A percentile compares a stretch with the other conserved stretches of the same genome.
phyloP scores from a whole-genome alignment of 2,113 vertebrate species.

The Poeciliopsis turrubarensis region DNA sequence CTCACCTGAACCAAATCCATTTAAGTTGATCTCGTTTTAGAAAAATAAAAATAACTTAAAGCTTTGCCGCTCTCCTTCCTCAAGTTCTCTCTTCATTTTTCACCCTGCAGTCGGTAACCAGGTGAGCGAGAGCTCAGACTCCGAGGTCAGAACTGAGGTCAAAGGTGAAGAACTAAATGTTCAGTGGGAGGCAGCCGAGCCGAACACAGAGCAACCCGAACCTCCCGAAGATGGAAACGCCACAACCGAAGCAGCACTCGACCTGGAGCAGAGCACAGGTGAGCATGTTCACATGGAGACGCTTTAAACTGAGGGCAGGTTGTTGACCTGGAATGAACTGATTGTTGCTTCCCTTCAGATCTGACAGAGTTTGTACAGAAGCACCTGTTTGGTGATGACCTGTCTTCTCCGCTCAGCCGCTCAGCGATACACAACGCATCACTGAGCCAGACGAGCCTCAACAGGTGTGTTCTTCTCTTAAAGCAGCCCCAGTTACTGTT shows the following conservation, averaged over 20 bases:
- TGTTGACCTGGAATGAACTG: not conserved
- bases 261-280: conserved; percentile 70
- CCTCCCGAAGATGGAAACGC: conserved; percentile 17
- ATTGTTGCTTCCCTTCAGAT: conserved; percentile 52
- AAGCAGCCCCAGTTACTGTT: not conserved
- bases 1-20: no score
- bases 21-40: no score
- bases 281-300: no score
- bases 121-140: conserved; percentile 17
- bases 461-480: conserved; percentile 51
- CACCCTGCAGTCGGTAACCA: conserved; percentile 32
- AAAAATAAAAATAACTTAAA: no score
- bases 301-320: not conserved
- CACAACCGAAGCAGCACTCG: conserved; percentile 17
- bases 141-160: conserved; percentile 11
- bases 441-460: conserved; percentile 30
- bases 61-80: not conserved
- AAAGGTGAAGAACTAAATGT: not conserved
- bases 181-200: conserved; percentile 14
- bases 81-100: not conserved
- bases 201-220: conserved; percentile 9
- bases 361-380: conserved; percentile 78
- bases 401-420: conserved; percentile 63
- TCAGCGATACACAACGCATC: conserved; percentile 66
- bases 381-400: conserved; percentile 72